phyloP scores from a whole-genome alignment of 2,113 vertebrate species.

The Lucifuga dentata region DNA sequence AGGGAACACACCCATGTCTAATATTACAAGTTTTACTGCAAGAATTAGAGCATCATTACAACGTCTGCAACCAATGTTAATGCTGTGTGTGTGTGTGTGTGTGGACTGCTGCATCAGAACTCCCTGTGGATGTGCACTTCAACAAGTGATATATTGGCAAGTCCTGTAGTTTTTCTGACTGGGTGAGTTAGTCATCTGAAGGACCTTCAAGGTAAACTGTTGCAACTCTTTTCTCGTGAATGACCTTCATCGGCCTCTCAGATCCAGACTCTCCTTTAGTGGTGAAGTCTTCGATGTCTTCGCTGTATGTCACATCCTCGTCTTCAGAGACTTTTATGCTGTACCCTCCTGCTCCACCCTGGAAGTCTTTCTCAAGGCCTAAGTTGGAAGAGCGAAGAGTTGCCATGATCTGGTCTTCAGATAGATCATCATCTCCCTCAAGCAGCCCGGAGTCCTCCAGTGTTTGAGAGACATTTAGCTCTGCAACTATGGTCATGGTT shows the following conservation, averaged over 20 bases:
- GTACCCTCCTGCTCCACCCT: conserved; percentile 67
- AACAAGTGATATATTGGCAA: conserved; percentile 10
- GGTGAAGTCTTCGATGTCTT: conserved; percentile 41
- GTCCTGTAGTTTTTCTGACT: conserved; percentile 1
- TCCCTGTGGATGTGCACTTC: conserved; percentile 4
- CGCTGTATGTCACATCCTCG: conserved; percentile 27
- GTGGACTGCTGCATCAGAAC: conserved; percentile 2
- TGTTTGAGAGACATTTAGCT: conserved; percentile 90
- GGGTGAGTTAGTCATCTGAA: conserved; percentile 73
- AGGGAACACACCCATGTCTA: background rate
- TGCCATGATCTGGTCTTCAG: conserved; percentile 78
- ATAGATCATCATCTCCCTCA: conserved; percentile 69
- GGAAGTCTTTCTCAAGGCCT: conserved; percentile 60
- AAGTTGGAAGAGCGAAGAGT: conserved; percentile 65
- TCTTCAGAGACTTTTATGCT: conserved; percentile 68
- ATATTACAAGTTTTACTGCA: conserved; percentile 9
- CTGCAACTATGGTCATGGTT: conserved; percentile 88
- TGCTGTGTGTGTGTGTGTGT: background rate
- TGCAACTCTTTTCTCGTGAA: conserved; percentile 87
- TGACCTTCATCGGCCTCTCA: conserved; percentile 81
- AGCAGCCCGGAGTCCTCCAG: conserved; percentile 84
- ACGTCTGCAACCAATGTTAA: conserved; percentile 10
- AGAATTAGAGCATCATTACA: background rate
- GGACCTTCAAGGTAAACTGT: conserved; percentile 88
- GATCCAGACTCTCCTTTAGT: conserved; percentile 54